These are phyloP conservation scores for Scatophagus argus DNA, from an alignment of 2,113 vertebrate genomes.

Conservation along the genomic window DNA sequence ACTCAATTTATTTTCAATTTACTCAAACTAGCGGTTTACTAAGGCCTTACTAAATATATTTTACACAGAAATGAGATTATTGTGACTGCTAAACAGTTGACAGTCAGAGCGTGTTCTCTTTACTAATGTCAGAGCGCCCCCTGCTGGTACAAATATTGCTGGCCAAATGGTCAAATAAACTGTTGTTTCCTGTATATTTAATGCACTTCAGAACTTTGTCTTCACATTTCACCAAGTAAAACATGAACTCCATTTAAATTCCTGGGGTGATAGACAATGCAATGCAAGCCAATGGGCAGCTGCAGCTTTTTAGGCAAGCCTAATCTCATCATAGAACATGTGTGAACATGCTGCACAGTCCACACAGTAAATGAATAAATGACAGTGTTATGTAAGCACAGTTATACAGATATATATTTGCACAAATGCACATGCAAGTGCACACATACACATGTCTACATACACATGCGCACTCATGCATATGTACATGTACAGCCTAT, in stretches of 20 bases:
- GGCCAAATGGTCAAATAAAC: neutral
- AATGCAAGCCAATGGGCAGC: too few species aligned
- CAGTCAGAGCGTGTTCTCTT: neutral
- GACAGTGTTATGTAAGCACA: neutral
- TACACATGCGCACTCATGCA: neutral
- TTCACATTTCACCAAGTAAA: neutral
- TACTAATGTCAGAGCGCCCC: constrained; percentile 37
- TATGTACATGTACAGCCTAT: neutral
- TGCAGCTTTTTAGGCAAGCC: neutral
- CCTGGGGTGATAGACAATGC: neutral
- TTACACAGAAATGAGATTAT: neutral
- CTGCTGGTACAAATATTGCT: constrained; percentile 33
- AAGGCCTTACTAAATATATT: neutral
- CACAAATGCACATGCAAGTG: too few species aligned
- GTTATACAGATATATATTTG: neutral
- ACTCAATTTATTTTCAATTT: neutral
- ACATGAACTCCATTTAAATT: neutral
- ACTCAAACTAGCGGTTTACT: too few species aligned
- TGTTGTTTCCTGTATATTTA: neutral
- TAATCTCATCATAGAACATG: neutral
- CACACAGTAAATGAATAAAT: neutral
- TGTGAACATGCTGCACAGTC: neutral
- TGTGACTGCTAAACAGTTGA: neutral
- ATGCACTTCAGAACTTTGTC: neutral
- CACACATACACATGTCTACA: neutral